Base-by-base conservation (phyloP, 2,113 vertebrate species). In the Butorides virescens region DNA sequence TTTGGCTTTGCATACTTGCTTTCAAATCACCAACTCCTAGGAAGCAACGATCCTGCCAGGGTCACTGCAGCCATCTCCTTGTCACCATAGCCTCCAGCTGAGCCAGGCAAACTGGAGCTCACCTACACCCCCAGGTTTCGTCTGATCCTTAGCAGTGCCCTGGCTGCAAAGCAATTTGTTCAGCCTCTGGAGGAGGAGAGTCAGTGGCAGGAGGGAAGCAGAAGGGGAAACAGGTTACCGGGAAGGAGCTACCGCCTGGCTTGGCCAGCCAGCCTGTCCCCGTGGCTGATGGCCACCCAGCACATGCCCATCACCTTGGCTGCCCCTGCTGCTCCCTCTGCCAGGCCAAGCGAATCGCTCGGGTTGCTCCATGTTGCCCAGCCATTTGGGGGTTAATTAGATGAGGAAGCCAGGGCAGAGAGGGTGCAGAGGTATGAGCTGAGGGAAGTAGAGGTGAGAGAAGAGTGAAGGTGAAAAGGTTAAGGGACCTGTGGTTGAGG, bases 191-290 rank as follows among this genome's bases (percentile, higher is more conserved):
- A 70, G 46, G 46, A 85, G 61, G 18, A 13, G 5, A 58, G n/a
- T 49, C 42, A n/a, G 42, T 2, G 47, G 36, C 50, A 87, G 34
- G 4, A 74, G 36, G 23, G 76, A 42, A 63, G 22, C 0, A 55
- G 13, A 46, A 73, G 15, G 13, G 12, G 23, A 23, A 88, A 25
- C 0, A 27, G 34, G 37, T 49, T 37, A 30, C 22, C 0, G 0
- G 27, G 58, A 46, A 36, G 36, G 20, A 90, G 44, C 12, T 8
- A 2, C 4, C 50, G 29, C 66, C 25, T 66, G 53, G 37, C 50
- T 61, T 34, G 25, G 63, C 37, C 50, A n/a, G 23, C 13, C 39
- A 63, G 36, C 11, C 26, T 12, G 30, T n/a, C 8, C n/a, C 61
- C 47, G 11, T 6, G 39, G 46, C 32, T 70, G 55, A 19, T 7